Conservation (phyloP, 2,113 vertebrate species). For the Cynocephalus volans region DNA sequence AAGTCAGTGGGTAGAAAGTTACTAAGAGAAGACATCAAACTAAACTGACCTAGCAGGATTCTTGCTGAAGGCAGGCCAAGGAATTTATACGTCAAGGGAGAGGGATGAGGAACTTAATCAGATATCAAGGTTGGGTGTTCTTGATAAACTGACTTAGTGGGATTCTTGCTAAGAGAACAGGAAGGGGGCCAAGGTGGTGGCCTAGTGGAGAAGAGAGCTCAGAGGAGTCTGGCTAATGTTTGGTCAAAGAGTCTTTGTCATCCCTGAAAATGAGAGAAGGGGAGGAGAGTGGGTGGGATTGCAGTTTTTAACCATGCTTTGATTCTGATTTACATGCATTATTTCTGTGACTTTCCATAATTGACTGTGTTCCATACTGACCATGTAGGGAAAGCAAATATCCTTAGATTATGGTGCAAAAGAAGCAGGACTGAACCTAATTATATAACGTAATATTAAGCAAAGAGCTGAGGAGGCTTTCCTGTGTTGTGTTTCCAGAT, state of each 20-base stretch:
- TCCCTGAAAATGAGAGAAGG: background rate
- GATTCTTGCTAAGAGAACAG: background rate
- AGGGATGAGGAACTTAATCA: background rate
- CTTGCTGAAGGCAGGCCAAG: slow-evolving; percentile 8
- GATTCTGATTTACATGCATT: background rate
- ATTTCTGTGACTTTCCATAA: background rate
- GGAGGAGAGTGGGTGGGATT: background rate
- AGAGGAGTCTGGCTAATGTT: background rate
- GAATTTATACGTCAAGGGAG: background rate
- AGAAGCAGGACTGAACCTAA: background rate
- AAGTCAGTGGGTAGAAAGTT: slow-evolving; percentile 13
- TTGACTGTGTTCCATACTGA: background rate
- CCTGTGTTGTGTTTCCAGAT: background rate
- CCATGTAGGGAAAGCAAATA: background rate
- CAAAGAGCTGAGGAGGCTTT: background rate
- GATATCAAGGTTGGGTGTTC: background rate
- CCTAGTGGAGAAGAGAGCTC: background rate
- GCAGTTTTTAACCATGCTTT: background rate
- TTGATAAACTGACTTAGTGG: background rate
- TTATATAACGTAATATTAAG: background rate
- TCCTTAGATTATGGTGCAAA: background rate
- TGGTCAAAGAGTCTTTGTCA: background rate
- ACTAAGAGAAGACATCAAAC: background rate
- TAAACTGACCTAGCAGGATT: background rate
- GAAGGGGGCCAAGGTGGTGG: background rate